Evolutionary conservation across 1,140 invertebrate species (phyloP).

Genomic region (Laupala kohalensis): DNA sequence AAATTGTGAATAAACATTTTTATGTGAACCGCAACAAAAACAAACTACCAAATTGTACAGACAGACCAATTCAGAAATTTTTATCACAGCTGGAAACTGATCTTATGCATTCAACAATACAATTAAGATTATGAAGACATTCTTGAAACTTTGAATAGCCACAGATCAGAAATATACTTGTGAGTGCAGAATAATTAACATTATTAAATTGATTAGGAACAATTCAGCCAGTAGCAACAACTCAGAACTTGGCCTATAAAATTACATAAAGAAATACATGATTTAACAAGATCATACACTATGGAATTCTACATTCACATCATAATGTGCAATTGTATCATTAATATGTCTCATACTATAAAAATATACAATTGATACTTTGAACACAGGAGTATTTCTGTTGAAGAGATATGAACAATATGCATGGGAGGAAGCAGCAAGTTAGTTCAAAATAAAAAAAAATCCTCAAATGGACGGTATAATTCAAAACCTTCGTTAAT

Average conservation of each 20-base stretch:
- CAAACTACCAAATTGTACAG: neutral
- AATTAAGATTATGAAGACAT: neutral
- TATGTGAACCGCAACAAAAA: too few relatives aligned
- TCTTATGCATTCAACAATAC: neutral
- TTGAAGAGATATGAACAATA: neutral
- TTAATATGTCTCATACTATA: neutral
- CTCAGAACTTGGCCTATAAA: neutral
- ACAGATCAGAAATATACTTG: neutral
- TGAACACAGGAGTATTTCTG: neutral
- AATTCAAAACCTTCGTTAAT: too few relatives aligned
- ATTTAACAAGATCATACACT: neutral
- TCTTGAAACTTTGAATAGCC: neutral
- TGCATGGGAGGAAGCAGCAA: too few relatives aligned
- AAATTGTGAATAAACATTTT: neutral
- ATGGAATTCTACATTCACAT: neutral
- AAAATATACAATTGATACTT: neutral
- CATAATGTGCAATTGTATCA: neutral
- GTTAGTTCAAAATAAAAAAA: too few relatives aligned
- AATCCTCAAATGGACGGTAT: too few relatives aligned
- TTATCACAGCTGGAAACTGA: neutral
- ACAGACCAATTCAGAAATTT: neutral
- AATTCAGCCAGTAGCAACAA: neutral
- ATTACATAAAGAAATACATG: neutral
- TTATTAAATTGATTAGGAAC: neutral
- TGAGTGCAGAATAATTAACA: neutral